phyloP scores from a whole-genome alignment of 2,797 vertebrate genomes.

The Strix occidentalis region DNA sequence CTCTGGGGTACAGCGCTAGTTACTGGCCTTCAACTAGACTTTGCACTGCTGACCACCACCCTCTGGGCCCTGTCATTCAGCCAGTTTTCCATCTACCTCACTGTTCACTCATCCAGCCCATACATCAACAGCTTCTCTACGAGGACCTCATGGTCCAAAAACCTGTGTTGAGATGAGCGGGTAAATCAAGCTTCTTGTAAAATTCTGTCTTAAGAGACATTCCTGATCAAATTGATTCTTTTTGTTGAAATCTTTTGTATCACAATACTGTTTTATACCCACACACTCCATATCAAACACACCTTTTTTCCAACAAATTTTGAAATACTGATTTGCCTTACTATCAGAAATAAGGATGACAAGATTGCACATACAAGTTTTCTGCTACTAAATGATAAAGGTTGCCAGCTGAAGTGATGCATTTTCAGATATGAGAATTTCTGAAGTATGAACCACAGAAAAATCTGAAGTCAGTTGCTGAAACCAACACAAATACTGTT shows the following conservation, averaged over 20 bases:
- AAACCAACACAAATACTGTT: slow-evolving; percentile 78
- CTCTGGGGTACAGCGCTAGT: not conserved
- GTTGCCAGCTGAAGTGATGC: not conserved
- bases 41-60: not conserved
- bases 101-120: not conserved
- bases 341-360: not conserved
- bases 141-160: not conserved
- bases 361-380: not conserved
- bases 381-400: not conserved
- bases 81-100: not conserved
- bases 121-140: not conserved
- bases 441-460: slow-evolving; percentile 37
- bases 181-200: not conserved
- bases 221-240: not conserved
- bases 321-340: not conserved
- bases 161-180: not conserved
- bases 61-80: not conserved
- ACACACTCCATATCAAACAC: not conserved
- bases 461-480: slow-evolving; percentile 60
- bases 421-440: not conserved
- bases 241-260: not conserved
- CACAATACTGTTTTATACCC: not conserved
- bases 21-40: not conserved
- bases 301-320: not conserved
- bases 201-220: not conserved